A percentile compares a stretch with the other conserved stretches of the same genome.
These are phyloP conservation scores for Caenorhabditis wallacei DNA, from an alignment of 2,888 invertebrate genomes.

Conservation along the genomic window DNA sequence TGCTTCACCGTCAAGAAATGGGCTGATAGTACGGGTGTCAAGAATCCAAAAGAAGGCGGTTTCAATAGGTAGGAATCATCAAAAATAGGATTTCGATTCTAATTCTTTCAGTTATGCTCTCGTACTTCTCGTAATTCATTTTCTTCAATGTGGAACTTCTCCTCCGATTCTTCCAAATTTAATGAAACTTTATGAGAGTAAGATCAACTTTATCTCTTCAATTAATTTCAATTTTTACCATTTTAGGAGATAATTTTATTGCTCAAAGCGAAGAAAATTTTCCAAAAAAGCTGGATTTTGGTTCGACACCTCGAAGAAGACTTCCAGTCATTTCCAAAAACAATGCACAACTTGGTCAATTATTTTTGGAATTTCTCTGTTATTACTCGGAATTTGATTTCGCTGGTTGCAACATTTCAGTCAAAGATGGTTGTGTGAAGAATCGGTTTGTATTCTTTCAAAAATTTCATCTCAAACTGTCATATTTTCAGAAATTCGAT, in stretches of 20 bases:
- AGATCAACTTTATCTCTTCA: too few species aligned
- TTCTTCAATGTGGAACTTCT: constrained; percentile 77
- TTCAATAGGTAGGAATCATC: constrained; percentile 62
- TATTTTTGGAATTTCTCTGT: constrained; percentile 79
- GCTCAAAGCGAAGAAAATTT: constrained; percentile 49
- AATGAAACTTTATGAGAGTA: constrained; percentile 63
- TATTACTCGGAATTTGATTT: constrained; percentile 80
- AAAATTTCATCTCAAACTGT: neutral
- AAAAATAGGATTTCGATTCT: too few species aligned
- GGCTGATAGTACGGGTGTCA: constrained; percentile 65
- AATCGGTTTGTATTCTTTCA: constrained; percentile 29
- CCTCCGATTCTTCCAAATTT: constrained; percentile 82
- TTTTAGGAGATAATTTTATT: constrained; percentile 44
- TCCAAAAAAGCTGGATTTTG: constrained; percentile 65
- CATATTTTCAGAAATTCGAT: constrained; percentile 49
- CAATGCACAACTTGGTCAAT: constrained; percentile 66
- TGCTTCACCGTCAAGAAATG: constrained; percentile 70
- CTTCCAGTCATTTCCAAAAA: constrained; percentile 66
- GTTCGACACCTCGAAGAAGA: constrained; percentile 49
- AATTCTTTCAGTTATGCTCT: constrained; percentile 78
- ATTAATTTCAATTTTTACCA: too few species aligned
- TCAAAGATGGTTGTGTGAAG: constrained; percentile 57
- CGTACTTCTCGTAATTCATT: constrained; percentile 81
- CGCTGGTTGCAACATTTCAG: constrained; percentile 71
- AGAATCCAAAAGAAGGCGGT: constrained; percentile 66